Base-by-base conservation (phyloP, 1,140 invertebrate species). In the Drosophila rhopaloa region DNA sequence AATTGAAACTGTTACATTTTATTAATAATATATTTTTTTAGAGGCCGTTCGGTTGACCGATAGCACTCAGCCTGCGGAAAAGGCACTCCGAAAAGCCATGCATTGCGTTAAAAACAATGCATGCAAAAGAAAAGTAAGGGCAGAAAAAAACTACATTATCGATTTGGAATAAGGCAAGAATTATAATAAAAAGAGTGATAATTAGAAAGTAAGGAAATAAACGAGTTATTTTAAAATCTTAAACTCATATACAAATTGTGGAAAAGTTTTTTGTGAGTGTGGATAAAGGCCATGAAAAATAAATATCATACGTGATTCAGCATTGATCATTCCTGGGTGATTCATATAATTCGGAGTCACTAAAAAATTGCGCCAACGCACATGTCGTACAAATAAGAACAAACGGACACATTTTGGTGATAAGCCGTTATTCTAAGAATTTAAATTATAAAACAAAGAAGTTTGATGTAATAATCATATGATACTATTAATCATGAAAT, bases 61-160 rank as follows among this genome's bases (percentile, higher is more conserved):
- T 14, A 9, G 0, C 3, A 10, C 59, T 8, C 24, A 61, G 37
- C 11, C 59, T 1, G n/a, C 59, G 9, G 11, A 56, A 13, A 61
- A 56, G 50, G 4, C 27, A 29, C 59, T 61, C n/a, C 19, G 54
- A 16, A 61, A 56, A 19, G 59, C 59, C 2, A 56, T 56, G 59
- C 19, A 56, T 1, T 61, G 59, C 24, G 35, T 61, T 41, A 61
- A 61, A 11, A 61, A 61, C 27, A 61, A 56, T 16, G 50, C 35
- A 0, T 61, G 59, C 24, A 56, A 61, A 41, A 56, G 4, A 41
- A 40, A 32, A 51, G 10, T 13, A 10, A 51, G 44, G 16, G 0
- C 11, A 4, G 7, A n/a, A n/a, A 41, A 40, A n/a, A 41, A n/a
- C n/a, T 14, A 2, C 6, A 14, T 14, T 8, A n/a, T 1, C 5